Evolutionary conservation across 2,888 invertebrate species (phyloP).

Genomic region (Oligia strigilis): DNA sequence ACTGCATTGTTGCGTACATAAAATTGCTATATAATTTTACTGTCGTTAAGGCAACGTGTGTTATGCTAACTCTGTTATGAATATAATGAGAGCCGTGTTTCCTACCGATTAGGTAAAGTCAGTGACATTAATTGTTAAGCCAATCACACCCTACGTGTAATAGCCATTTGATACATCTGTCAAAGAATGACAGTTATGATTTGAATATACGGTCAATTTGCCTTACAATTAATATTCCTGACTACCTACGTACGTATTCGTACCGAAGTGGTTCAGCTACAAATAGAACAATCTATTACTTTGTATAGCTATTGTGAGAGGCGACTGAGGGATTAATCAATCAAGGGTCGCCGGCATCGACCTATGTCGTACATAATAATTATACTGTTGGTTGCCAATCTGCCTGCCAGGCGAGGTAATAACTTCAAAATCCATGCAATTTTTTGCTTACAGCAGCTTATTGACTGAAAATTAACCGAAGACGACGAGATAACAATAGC

Average conservation of each 20-base stretch:
- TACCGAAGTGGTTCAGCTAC: slow-evolving; percentile 6
- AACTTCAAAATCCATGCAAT: not conserved
- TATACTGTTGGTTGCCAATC: slow-evolving; percentile 19
- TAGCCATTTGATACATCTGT: not conserved
- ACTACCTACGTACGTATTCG: not conserved
- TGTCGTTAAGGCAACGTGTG: slow-evolving; percentile 57
- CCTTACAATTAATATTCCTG: not conserved
- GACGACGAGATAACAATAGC: not conserved
- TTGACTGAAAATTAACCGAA: not conserved
- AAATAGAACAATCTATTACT: slow-evolving; percentile 35
- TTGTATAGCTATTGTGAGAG: slow-evolving; percentile 37
- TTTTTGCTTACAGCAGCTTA: not conserved
- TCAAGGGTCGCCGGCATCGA: slow-evolving; percentile 24
- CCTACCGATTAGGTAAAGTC: not conserved
- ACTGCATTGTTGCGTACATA: slow-evolving; percentile 65
- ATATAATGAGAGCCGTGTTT: slow-evolving; percentile 5
- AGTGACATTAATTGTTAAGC: not conserved
- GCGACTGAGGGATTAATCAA: slow-evolving; percentile 48
- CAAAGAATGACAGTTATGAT: not conserved
- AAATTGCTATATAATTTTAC: slow-evolving; percentile 67
- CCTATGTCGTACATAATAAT: slow-evolving; percentile 43
- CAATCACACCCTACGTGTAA: not conserved
- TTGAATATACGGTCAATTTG: not conserved
- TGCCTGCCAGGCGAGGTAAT: not conserved
- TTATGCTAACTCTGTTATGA: slow-evolving; percentile 49